Conservation (phyloP, 92 coral and sea anemone species). For the Actinernus sp. region DNA sequence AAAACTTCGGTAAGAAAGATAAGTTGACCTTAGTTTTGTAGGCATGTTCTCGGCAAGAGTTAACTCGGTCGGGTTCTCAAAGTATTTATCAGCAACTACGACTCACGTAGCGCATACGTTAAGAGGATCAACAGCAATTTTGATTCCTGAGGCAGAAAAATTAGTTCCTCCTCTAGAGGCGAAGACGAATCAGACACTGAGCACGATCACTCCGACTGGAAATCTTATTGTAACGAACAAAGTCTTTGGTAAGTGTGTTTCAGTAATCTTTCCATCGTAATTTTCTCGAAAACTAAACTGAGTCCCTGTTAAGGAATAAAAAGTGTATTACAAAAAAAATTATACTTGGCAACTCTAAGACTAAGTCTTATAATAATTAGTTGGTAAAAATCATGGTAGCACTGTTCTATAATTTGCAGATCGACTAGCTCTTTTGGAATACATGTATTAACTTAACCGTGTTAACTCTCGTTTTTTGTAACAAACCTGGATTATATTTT, state of each 20-base stretch:
- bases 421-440: too few relatives aligned
- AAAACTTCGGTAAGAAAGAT: constrained; percentile 23
- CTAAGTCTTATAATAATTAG: too few relatives aligned
- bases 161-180: constrained; percentile 62
- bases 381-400: too few relatives aligned
- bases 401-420: too few relatives aligned
- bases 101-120: constrained; percentile 84
- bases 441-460: too few relatives aligned
- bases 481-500: too few relatives aligned
- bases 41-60: constrained; percentile 93
- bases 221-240: constrained; percentile 75
- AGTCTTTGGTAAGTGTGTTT: constrained; percentile 81
- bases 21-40: constrained; percentile 3
- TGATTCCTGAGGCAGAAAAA: constrained; percentile 75
- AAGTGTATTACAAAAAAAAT: too few relatives aligned
- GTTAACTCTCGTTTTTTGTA: too few relatives aligned
- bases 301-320: too few relatives aligned
- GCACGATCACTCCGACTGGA: constrained; percentile 68
- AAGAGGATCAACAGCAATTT: constrained; percentile 84
- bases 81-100: constrained; percentile 90
- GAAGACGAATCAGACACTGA: constrained; percentile 57
- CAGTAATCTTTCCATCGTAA: too few relatives aligned
- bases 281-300: too few relatives aligned
- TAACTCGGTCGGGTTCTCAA: constrained; percentile 86
- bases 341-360: too few relatives aligned